A percentile compares a stretch with the other conserved stretches of the same genome.
These are phyloP conservation scores for Globodera ellingtonae DNA, from an alignment of 1,140 invertebrate species.

Conservation along the genomic window DNA sequence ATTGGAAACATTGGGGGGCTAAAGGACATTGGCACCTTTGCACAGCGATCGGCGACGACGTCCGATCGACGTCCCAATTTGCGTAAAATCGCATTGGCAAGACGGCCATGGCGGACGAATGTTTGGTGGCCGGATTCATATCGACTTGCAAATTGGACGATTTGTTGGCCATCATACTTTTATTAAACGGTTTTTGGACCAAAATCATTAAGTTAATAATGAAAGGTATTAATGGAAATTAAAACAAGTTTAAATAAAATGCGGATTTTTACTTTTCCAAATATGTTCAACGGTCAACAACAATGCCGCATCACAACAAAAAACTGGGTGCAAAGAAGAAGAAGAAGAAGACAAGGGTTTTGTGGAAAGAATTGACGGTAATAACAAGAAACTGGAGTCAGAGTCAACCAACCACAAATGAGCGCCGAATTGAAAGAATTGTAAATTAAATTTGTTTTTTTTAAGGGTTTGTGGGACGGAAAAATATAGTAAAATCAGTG, in stretches of 20 bases:
- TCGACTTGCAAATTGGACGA: background rate
- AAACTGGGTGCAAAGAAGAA: background rate
- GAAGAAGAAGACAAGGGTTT: background rate
- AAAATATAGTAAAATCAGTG: too few species aligned
- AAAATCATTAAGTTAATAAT: too few species aligned
- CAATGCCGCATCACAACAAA: slow-evolving; percentile 7
- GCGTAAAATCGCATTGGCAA: slow-evolving; percentile 54
- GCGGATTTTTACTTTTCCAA: too few species aligned
- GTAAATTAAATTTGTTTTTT: too few species aligned
- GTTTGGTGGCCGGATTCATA: background rate
- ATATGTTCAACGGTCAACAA: slow-evolving; percentile 5
- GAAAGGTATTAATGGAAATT: too few species aligned
- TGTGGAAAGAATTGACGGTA: background rate
- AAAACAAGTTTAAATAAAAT: too few species aligned
- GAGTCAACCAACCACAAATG: too few species aligned
- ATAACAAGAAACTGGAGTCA: too few species aligned
- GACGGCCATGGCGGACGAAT: slow-evolving; percentile 10
- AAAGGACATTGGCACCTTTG: slow-evolving; percentile 25
- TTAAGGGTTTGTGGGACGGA: too few species aligned
- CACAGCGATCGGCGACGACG: slow-evolving; percentile 38
- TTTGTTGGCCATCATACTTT: background rate
- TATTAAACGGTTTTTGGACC: too few species aligned
- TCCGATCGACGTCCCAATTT: slow-evolving; percentile 48
- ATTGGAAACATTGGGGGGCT: slow-evolving; percentile 4
- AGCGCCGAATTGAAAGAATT: too few species aligned